These are phyloP conservation scores for Rhizomys pruinosus DNA, from an alignment of 2,113 vertebrate genomes.

Conservation along the genomic window DNA sequence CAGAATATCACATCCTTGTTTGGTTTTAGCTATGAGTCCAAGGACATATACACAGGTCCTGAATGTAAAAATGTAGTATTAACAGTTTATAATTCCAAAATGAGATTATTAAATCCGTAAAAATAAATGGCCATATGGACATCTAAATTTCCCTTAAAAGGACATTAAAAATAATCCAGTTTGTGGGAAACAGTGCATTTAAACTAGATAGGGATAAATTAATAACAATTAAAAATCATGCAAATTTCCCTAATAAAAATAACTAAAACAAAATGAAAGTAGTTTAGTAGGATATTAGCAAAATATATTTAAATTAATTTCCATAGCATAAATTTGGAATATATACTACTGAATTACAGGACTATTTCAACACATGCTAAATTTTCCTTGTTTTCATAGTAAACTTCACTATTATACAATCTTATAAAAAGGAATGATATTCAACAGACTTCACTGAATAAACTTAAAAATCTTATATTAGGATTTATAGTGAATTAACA, in stretches of 20 bases:
- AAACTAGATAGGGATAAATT: neutral
- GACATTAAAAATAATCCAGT: neutral
- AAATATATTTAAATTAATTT: neutral
- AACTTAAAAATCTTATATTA: conserved; percentile 17
- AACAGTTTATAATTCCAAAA: conserved; percentile 34
- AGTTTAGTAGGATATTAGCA: neutral
- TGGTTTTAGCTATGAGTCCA: conserved; percentile 96
- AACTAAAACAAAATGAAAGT: conserved; percentile 44
- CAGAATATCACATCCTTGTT: conserved; percentile 97
- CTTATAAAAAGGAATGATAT: conserved; percentile 46
- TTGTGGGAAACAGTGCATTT: neutral
- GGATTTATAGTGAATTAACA: conserved; percentile 12
- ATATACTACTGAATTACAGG: neutral
- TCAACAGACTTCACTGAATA: neutral
- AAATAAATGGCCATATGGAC: conserved; percentile 9
- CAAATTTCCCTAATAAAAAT: conserved; percentile 14
- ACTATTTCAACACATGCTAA: neutral
- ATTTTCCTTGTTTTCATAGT: neutral
- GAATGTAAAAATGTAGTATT: conserved; percentile 71
- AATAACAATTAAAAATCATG: conserved; percentile 11
- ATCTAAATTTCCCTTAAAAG: conserved; percentile 33
- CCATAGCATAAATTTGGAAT: conserved; percentile 14
- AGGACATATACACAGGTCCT: conserved; percentile 97
- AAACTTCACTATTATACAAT: conserved; percentile 37
- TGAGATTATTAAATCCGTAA: conserved; percentile 52